Conservation (phyloP, 2,888 invertebrate species). For the Malthinus flaveolus region DNA sequence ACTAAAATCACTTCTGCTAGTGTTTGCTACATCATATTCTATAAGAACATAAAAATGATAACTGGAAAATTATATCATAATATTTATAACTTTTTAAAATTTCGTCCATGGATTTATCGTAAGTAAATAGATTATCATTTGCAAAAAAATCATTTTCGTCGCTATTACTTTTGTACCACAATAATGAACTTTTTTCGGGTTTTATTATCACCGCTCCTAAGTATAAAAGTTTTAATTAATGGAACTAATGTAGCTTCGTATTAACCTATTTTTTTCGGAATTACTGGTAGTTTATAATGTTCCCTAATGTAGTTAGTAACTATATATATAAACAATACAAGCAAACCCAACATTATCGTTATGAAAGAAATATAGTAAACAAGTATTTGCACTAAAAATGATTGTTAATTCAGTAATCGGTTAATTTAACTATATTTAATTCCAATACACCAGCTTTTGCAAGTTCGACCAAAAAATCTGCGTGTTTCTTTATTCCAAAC, state of each 20-base stretch:
- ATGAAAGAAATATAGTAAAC: constrained; percentile 23
- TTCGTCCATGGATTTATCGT: too few species aligned
- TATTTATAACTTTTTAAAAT: too few species aligned
- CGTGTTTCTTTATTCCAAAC: constrained; percentile 57
- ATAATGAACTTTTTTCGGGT: too few species aligned
- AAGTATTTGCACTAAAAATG: constrained; percentile 8
- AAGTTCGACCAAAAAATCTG: constrained; percentile 56
- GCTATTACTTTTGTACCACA: too few species aligned
- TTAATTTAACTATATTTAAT: constrained; percentile 27
- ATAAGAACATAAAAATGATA: neutral
- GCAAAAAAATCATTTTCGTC: too few species aligned
- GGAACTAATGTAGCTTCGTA: neutral
- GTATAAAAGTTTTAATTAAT: neutral
- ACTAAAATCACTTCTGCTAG: neutral
- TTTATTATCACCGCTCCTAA: too few species aligned
- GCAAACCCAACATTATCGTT: constrained; percentile 19
- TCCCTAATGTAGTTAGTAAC: neutral
- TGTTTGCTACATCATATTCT: constrained; percentile 22
- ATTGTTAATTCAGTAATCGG: too few species aligned
- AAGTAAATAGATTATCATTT: too few species aligned
- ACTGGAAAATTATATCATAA: neutral
- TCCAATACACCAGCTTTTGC: constrained; percentile 58
- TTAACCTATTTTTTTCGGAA: neutral
- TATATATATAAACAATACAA: constrained; percentile 16
- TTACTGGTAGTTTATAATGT: neutral